A percentile compares a stretch with the other conserved stretches of the same genome.
These are phyloP conservation scores for Thymelicus sylvestris DNA, from an alignment of 2,888 invertebrate genomes.

Conservation along the genomic window DNA sequence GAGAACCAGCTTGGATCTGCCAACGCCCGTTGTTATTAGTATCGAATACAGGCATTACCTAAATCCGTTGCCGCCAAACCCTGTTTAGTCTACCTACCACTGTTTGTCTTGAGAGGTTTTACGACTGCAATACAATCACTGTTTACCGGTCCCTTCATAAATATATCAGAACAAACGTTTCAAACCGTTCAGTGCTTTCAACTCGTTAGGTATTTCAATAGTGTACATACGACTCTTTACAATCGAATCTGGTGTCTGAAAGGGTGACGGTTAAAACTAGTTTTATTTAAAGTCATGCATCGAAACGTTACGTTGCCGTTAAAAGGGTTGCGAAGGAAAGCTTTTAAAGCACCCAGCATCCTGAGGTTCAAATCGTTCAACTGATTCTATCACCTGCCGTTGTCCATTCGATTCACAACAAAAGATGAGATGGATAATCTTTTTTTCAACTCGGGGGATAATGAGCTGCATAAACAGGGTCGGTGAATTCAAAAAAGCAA, in stretches of 20 bases:
- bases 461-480: conserved; percentile 14
- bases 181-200: conserved; percentile 9
- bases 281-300: conserved; percentile 54
- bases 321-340: conserved; percentile 62
- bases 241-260: conserved; percentile 12
- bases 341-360: conserved; percentile 40
- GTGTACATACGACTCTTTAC: not conserved
- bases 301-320: conserved; percentile 54
- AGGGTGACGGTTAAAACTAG: conserved; percentile 65
- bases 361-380: conserved; percentile 4
- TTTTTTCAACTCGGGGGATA: conserved; percentile 5
- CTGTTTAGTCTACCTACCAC: conserved; percentile 73
- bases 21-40: conserved; percentile 25
- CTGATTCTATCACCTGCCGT: conserved; percentile 13
- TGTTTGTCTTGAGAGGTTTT: conserved; percentile 61
- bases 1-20: conserved; percentile 2
- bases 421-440: conserved; percentile 9
- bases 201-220: not conserved
- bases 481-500: not conserved
- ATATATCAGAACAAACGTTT: conserved; percentile 46
- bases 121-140: conserved; percentile 56
- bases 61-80: conserved; percentile 56
- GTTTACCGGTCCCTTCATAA: conserved; percentile 62
- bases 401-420: not conserved
- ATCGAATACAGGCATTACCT: conserved; percentile 55